Evolutionary conservation across 1,140 invertebrate species (phyloP), one percentile per base, ranked within the genome.

Genomic region (Drosophila baimaii): DNA sequence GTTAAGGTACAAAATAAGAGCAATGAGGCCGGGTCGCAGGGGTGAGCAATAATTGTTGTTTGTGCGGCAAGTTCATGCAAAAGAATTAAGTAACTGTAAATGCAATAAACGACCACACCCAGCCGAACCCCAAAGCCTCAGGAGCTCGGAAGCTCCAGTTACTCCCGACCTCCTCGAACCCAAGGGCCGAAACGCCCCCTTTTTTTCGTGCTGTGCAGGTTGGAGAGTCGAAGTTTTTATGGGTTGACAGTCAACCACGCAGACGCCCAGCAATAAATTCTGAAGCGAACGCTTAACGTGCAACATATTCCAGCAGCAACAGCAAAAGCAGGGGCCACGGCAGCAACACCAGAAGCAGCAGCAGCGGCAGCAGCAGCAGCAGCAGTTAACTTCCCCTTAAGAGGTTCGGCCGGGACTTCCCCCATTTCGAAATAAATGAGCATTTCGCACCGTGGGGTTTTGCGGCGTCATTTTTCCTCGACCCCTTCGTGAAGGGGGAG

Each of bases 51-150:
- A 86, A 86, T 86, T 86, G 81, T 82, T 86, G 83, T 88, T 86
- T 88, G 75, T 89, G 83, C 79, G 83, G 84, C 79, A 89, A 86
- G 79, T 86, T 86, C 83, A 86, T 83, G 83, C 79, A 83, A 86
- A 86, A 70, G 83, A 86, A 86, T 86, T 86, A 89, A 86, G 84
- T 88, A 86, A 86, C 83, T 86, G 84, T 83, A 88, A 80, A 88
- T 66, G 83, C 70, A 77, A 86, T 86, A 86, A 86, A 86, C 79
- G 79, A 35, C 56, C 75, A 81, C 66, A 71, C 69, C 68, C 68
- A n/a, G n/a, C 47, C 37, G 47, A 41, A 6, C 47, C 19, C 0
- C 21, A 62, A 25, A 33, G 25, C 52, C 37, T 13, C 15, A 10
- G 6, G 6, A 44, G 21, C 43, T 23, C 21, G 6, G 41, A n/a